A percentile compares a stretch with the other conserved stretches of the same genome.
These are phyloP conservation scores for Gopherus evgoodei DNA, from an alignment of 2,113 vertebrate genomes.

Conservation along the genomic window DNA sequence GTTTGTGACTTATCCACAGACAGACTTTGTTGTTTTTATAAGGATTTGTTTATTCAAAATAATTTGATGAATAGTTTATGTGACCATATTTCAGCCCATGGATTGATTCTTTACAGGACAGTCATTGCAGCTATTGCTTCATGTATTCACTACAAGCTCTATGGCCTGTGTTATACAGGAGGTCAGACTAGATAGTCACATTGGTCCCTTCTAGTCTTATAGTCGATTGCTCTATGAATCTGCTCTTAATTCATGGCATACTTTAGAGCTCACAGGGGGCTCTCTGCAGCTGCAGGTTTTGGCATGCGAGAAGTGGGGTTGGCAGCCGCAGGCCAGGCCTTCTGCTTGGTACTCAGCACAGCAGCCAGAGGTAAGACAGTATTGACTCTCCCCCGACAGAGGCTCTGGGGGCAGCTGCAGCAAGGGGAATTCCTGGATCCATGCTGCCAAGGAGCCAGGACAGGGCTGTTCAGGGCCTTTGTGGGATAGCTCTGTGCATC, in stretches of 20 bases:
- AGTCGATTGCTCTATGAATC: neutral
- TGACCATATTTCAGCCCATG: neutral
- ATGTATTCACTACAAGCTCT: neutral
- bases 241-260: neutral
- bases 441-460: neutral
- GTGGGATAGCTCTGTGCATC: neutral
- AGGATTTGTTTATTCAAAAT: neutral
- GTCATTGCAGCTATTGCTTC: neutral
- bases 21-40: neutral
- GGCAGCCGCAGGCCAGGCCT: neutral
- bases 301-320: neutral
- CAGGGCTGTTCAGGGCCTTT: neutral
- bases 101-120: neutral
- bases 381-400: neutral
- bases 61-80: neutral
- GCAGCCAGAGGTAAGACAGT: neutral
- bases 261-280: neutral
- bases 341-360: neutral
- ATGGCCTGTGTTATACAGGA: neutral
- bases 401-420: neutral
- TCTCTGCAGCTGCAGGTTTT: neutral
- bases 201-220: neutral
- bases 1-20: neutral
- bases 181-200: neutral
- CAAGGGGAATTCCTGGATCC: fast-evolving